phyloP scores from a whole-genome alignment of 1,140 invertebrate genomes.

The Camponotus pennsylvanicus region DNA sequence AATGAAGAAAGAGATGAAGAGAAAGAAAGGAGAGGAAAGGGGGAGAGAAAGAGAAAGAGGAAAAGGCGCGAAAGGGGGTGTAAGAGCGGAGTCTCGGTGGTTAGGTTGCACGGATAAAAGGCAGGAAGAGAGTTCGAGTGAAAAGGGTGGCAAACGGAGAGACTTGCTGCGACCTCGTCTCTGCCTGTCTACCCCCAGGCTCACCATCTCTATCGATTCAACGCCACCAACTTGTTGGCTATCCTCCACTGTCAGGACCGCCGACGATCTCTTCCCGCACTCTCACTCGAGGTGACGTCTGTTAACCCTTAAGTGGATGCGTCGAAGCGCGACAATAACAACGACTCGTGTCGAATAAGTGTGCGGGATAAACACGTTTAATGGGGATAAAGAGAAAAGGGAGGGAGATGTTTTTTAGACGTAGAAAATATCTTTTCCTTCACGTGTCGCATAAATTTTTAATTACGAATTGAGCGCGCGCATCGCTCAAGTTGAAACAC shows the following conservation, averaged over 20 bases:
- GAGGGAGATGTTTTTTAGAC: neutral
- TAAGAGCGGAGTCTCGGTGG: conserved; percentile 37
- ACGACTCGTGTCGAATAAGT: neutral
- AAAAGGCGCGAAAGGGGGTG: conserved; percentile 27
- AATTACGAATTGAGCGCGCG: too few relatives aligned
- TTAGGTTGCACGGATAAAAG: conserved; percentile 47
- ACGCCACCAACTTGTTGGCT: conserved; percentile 85
- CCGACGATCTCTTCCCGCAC: conserved; percentile 41
- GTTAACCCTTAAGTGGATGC: conserved; percentile 33
- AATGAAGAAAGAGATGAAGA: conserved; percentile 3
- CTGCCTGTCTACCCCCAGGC: conserved; percentile 54
- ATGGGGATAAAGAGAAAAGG: neutral
- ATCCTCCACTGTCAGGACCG: conserved; percentile 62
- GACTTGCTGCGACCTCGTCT: conserved; percentile 39
- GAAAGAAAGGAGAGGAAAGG: conserved; percentile 59
- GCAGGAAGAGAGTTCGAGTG: conserved; percentile 22
- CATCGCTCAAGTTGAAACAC: too few relatives aligned
- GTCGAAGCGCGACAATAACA: neutral
- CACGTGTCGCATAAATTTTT: too few relatives aligned
- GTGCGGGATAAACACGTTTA: conserved; percentile 2
- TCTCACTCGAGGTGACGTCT: conserved; percentile 14
- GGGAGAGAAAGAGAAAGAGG: neutral
- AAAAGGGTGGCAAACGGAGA: neutral
- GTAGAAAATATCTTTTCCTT: neutral
- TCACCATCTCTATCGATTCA: conserved; percentile 83